Evolutionary conservation across 2,113 vertebrate genomes (phyloP).

Genomic region (Callopanchax toddi): DNA sequence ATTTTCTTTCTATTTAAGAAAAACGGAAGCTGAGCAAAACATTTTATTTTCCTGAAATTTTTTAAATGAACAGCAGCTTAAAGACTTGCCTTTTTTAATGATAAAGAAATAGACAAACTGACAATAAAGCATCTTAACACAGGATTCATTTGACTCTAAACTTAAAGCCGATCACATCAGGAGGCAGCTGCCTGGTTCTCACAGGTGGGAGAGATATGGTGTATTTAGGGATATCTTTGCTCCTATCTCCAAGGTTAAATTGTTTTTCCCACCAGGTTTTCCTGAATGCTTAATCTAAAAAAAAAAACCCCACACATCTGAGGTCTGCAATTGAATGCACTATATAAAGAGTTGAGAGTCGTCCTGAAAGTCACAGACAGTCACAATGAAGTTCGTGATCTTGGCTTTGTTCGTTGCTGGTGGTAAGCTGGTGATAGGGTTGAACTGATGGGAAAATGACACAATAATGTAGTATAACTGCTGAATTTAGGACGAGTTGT

Average conservation of each 20-base stretch:
- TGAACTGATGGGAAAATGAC: not conserved
- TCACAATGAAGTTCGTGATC: slow-evolving; percentile 77
- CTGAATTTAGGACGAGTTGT: not conserved
- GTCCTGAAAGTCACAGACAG: slow-evolving; percentile 23
- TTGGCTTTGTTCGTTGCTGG: slow-evolving; percentile 79
- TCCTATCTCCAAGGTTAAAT: slow-evolving; percentile 74
- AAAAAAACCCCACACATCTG: slow-evolving; percentile 5
- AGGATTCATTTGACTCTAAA: not conserved
- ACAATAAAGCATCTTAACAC: too few species aligned
- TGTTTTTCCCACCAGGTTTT: slow-evolving; percentile 43
- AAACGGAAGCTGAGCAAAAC: too few species aligned
- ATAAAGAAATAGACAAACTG: too few species aligned
- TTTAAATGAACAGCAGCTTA: too few species aligned
- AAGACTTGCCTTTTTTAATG: too few species aligned
- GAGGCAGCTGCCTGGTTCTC: slow-evolving; percentile 69
- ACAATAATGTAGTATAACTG: not conserved
- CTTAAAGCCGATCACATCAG: not conserved
- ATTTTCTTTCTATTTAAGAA: too few species aligned
- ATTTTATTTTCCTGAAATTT: too few species aligned
- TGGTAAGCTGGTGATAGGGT: slow-evolving; percentile 65
- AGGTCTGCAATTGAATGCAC: not conserved
- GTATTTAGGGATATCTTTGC: slow-evolving; percentile 62
- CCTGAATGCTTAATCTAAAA: not conserved
- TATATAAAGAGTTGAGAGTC: slow-evolving; percentile 48
- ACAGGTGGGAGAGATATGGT: slow-evolving; percentile 52